phyloP scores from a whole-genome alignment of 2,888 invertebrate species.

The Caenorhabditis sp. region DNA sequence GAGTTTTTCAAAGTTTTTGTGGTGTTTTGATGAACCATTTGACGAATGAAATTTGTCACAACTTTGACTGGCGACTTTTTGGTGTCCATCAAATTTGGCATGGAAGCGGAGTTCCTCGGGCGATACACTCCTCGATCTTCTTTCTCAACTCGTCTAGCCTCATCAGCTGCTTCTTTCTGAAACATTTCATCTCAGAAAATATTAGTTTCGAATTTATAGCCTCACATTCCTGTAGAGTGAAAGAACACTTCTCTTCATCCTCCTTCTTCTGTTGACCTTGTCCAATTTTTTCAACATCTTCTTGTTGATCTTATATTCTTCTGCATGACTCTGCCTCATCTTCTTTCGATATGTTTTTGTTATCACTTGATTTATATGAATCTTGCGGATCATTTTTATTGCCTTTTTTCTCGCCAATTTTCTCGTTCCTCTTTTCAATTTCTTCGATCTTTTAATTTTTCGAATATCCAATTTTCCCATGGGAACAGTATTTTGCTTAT shows the following conservation, averaged over 20 bases:
- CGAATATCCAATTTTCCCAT: constrained; percentile 25
- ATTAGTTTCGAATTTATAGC: too few relatives aligned
- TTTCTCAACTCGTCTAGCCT: constrained; percentile 38
- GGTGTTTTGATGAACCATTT: not conserved
- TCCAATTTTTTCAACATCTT: constrained; percentile 16
- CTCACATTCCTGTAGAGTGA: constrained; percentile 45
- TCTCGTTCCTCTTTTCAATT: constrained; percentile 9
- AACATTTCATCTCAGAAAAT: not conserved
- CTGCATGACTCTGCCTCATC: constrained; percentile 9
- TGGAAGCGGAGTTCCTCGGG: constrained; percentile 19
- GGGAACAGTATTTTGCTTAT: constrained; percentile 16
- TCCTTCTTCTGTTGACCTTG: constrained; percentile 7
- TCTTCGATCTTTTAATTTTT: constrained; percentile 16
- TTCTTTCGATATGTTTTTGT: constrained; percentile 16
- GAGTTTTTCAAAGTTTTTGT: constrained; percentile 15
- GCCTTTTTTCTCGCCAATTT: constrained; percentile 15
- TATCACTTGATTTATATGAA: constrained; percentile 17
- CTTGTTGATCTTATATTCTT: constrained; percentile 7
- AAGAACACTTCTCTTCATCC: constrained; percentile 42
- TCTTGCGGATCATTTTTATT: constrained; percentile 11
- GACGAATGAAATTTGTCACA: constrained; percentile 24
- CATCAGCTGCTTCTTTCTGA: constrained; percentile 39
- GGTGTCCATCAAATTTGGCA: constrained; percentile 20
- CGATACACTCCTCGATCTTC: constrained; percentile 17
- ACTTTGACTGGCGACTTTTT: constrained; percentile 31